A percentile compares a stretch with the other conserved stretches of the same genome.
Conservation (phyloP, 2,888 invertebrate species). For the Stenchaetothrips biformis region DNA sequence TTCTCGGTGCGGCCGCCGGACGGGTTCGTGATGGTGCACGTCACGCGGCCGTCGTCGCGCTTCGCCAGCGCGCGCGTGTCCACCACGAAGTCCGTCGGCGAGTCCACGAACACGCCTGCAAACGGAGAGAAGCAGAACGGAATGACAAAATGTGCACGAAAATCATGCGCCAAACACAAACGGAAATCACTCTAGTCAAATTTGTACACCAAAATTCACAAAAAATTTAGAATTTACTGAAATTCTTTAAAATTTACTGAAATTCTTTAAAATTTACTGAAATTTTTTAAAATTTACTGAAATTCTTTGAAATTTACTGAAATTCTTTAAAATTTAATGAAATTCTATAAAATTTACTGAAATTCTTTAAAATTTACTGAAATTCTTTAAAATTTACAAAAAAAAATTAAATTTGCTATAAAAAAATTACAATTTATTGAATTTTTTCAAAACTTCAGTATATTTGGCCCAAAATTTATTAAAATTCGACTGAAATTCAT, state of each 20-base stretch:
- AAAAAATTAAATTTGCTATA: too few species aligned
- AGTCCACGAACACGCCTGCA: slow-evolving; percentile 70
- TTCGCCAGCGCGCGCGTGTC: slow-evolving; percentile 69
- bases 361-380: too few species aligned
- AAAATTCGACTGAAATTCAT: too few species aligned
- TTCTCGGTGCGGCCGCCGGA: slow-evolving; percentile 69
- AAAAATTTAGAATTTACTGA: too few species aligned
- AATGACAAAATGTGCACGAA: slow-evolving; percentile 27
- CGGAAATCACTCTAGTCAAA: too few species aligned
- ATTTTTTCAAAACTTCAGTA: too few species aligned
- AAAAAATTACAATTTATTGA: too few species aligned
- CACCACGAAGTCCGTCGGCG: slow-evolving; percentile 73
- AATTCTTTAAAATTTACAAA: too few species aligned
- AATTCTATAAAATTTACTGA: too few species aligned
- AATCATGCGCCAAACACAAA: not conserved
- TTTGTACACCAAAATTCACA: too few species aligned
- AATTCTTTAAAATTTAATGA: slow-evolving; percentile 15
- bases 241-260: too few species aligned
- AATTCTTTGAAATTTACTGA: not conserved
- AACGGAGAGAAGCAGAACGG: slow-evolving; percentile 35
- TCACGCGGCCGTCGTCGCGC: slow-evolving; percentile 65
- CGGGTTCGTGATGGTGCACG: slow-evolving; percentile 73
- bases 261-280: not conserved
- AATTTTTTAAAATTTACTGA: not conserved
- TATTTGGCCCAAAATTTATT: too few species aligned